Evolutionary conservation across 2,113 vertebrate genomes (phyloP), one percentile per base, ranked within the genome.

Genomic region (Brevimyrus niger): DNA sequence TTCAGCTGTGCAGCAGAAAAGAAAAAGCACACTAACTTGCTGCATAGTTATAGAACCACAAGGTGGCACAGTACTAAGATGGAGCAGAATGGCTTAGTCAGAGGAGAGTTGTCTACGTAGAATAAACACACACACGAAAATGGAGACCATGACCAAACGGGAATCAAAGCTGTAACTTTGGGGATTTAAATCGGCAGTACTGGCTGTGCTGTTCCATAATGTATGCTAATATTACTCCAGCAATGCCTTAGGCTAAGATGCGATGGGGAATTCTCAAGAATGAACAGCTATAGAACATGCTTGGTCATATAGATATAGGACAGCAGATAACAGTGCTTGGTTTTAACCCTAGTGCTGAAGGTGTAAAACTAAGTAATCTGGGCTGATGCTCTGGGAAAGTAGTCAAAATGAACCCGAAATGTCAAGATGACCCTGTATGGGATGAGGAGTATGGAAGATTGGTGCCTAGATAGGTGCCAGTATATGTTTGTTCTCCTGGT

Each of bases 11-110:
- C 31, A 73, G 13, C 31, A 35, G 21, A 0, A 73, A 35, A 73
- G 31, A 31, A 38, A 73, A 73, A 47, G 58, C 58, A 21, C 46
- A 21, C 0, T 4, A 55, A 55, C 50, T 65, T 91, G 91, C 65
- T 89, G 76, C 90, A 8, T 35, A 38, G 27, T 73, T 42, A 38
- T 89, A 17, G 69, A 55, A 3, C 90, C 92, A 89, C 91, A 89
- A 90, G 92, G 87, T 90, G 91, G 91, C 38, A 61, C 51, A 35
- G 61, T 73, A 86, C 42, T 46, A 48, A 88, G 73, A 88, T 65
- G 17, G 21, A 4, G 13, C 13, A 4, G 4, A 38, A 73, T 73
- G 69, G n/a, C 23, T 65, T 65, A 13, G 69, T 65, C 21, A 8
- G 58, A 27, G 23, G 58, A 27, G 23, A 27, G 23, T 27, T 65